A percentile compares a stretch with the other conserved stretches of the same genome.
Evolutionary conservation across 2,113 vertebrate species (phyloP).

Genomic region (Colius striatus): DNA sequence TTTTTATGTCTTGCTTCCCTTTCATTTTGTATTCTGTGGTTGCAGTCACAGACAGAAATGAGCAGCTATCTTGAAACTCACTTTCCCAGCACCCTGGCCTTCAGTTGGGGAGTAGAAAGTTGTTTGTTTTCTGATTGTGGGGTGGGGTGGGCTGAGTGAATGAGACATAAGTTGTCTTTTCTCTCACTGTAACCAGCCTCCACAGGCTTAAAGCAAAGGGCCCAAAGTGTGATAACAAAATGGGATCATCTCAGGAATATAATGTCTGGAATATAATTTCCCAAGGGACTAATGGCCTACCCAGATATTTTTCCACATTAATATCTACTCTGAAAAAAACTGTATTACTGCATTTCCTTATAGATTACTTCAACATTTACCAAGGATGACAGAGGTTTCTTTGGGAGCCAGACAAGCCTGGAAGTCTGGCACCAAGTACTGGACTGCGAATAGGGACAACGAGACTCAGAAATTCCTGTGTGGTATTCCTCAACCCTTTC

Average conservation of each 20-base stretch:
- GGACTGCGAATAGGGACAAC: not conserved
- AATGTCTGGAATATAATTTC: not conserved
- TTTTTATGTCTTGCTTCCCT: conserved; percentile 58
- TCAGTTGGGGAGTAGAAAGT: not conserved
- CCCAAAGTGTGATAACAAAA: not conserved
- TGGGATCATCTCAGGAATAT: not conserved
- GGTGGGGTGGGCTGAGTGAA: not conserved
- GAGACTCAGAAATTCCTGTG: not conserved
- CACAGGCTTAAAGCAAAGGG: not conserved
- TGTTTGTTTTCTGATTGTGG: not conserved
- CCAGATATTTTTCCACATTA: conserved; percentile 6
- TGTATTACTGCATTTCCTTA: not conserved
- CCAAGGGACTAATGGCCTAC: not conserved
- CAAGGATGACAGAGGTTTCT: not conserved
- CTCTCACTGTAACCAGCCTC: not conserved
- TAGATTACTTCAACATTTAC: not conserved
- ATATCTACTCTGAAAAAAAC: conserved; percentile 8
- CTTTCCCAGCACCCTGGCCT: not conserved
- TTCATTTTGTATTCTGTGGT: conserved; percentile 57
- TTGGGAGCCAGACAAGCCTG: not conserved
- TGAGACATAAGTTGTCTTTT: conserved; percentile 4
- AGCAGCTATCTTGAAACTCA: conserved; percentile 33
- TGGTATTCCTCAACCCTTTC: not conserved
- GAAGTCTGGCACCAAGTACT: not conserved
- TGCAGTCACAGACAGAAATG: conserved; percentile 38